Evolutionary conservation across 2,888 invertebrate genomes (phyloP), one percentile per base, ranked within the genome.

Genomic region (Harmothoe impar): DNA sequence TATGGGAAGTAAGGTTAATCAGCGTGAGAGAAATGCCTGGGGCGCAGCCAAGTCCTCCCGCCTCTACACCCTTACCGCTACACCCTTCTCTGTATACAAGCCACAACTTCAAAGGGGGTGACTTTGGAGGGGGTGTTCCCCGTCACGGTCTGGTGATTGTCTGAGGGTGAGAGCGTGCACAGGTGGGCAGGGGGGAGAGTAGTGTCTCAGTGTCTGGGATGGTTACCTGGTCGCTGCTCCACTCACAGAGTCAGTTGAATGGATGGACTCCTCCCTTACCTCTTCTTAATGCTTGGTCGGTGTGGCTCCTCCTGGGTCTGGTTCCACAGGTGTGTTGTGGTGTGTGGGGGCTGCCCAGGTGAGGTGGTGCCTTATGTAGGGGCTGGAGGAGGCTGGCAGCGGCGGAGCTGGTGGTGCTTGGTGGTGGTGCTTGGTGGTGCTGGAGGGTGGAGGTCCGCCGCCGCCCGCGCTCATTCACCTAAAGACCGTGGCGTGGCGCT

Each of bases 331-430:
- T 77, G 62, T 15, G n/a, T 68, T 12, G 68, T 77, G 77, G 77
- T 31, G 5, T 15, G 1, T 77, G 77, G 77, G 5, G 29, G 29
- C 77, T 31, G 77, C 3, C 15, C 23, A 62, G 77, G 25, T 20
- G 31, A 20, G 77, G 29, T 29, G 77, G 77, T 31, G 77, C n/a
- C 77, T 43, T 43, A n/a, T 43, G 10, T 43, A 43, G 5, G 29
- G 29, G 5, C 23, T 12, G 29, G 29, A 3, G 77, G 77, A n/a
- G 77, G 29, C 31, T 15, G 25, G 25, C 17, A 17, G 77, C 17
- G 25, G 77, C 25, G 77, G 77, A 31, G 77, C n/a, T 77, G 77
- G 77, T 77, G 77, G 77, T 77, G 77, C 62, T 43, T 7, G 62
- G 20, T 62, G 62, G 62, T 62, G 62, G 62, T 62, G 12, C 20